Evolutionary conservation across 2,113 vertebrate species (phyloP), one percentile per base, ranked within the genome.

Genomic region (Nematolebias whitei): DNA sequence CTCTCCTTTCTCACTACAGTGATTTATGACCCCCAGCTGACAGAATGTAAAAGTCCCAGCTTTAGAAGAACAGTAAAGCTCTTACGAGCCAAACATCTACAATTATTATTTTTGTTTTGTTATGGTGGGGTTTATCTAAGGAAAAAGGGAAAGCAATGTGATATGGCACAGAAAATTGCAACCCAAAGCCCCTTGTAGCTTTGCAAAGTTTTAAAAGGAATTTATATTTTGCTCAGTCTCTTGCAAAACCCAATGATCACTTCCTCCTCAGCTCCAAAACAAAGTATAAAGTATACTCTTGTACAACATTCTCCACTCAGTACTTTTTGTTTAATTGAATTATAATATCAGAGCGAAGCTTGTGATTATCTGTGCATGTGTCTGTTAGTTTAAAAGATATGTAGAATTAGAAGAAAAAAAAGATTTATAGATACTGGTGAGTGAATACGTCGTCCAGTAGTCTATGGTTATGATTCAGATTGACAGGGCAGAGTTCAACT

Each of bases 401-500:
- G n/a, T n/a, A n/a, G n/a, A n/a, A n/a, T n/a, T n/a, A n/a, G n/a
- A n/a, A n/a, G n/a, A 63, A 59, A 29, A 29, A 66, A 59, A 64
- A 43, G 51, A 65, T 45, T 35, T 53, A n/a, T 39, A 14, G 53
- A 68, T 68, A 39, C 53, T 74, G 32, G 53, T 59, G 59, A 65
- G 45, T 57, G 62, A 68, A 53, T 54, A n/a, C 2, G 12, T 35
- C 35, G 45, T 23, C 43, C 47, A 23, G 22, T 49, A 29, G 12
- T 19, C 32, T 65, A 10, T 12, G 43, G 16, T 60, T 53, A 76
- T 63, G 44, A 69, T 76, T 66, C 54, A 76, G 71, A 59, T 55
- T 63, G 68, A 78, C 67, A 48, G 56, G 19, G 12, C 10, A 53
- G 43, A 39, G 59, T 75, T 72, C 67, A 78, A 58, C 43, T 32